Conservation (phyloP, 1,140 invertebrate species). For the Penaeus japonicus region DNA sequence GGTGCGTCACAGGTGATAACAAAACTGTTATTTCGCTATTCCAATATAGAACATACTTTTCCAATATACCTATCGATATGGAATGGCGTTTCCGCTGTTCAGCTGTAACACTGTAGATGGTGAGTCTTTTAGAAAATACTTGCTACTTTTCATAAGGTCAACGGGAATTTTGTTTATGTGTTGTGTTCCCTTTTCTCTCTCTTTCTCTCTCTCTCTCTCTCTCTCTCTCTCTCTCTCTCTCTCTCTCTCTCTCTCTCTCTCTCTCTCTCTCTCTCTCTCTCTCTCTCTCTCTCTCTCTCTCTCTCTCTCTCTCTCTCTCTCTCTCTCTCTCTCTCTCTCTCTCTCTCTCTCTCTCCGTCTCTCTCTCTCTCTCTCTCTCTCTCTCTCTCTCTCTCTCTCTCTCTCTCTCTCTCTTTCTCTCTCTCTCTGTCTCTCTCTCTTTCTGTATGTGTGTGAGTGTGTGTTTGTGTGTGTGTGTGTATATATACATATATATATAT, state of each 20-base stretch:
- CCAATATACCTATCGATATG: too few species aligned
- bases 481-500: too few species aligned
- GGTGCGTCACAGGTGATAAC: too few species aligned
- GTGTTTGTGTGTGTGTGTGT: too few species aligned
- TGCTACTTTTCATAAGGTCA: too few species aligned
- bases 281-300: background rate
- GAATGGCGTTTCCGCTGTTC: too few species aligned
- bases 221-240: background rate
- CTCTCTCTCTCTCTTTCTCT: background rate
- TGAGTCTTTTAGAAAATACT: too few species aligned
- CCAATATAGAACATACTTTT: too few species aligned
- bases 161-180: background rate
- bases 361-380: background rate
- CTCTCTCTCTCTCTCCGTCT: background rate
- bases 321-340: background rate
- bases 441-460: too few species aligned
- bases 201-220: too few species aligned
- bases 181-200: background rate
- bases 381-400: background rate
- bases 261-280: background rate
- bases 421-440: background rate
- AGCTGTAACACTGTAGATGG: too few species aligned
- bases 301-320: background rate
- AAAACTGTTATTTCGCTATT: too few species aligned
- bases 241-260: background rate